Conservation (phyloP, 2,113 vertebrate genomes). For the Prunella himalayana region DNA sequence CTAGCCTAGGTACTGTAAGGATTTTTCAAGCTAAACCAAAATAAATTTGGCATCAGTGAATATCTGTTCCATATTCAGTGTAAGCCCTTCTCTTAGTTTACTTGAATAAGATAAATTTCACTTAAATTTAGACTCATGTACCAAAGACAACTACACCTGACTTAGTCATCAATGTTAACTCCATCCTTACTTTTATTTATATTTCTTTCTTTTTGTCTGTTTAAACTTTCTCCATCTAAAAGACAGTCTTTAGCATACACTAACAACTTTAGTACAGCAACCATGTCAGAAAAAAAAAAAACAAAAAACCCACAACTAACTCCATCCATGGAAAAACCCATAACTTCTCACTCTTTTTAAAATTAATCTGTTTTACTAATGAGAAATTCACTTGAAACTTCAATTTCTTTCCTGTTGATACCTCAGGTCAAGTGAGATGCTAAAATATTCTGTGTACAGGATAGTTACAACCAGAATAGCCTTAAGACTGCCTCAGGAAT, state of each 20-base stretch:
- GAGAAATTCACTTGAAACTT: not conserved
- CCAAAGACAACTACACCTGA: not conserved
- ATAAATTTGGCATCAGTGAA: not conserved
- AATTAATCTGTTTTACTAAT: not conserved
- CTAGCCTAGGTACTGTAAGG: not conserved
- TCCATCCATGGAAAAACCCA: rapidly evolving
- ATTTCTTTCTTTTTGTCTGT: not conserved
- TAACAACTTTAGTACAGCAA: not conserved
- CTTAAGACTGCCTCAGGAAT: not conserved
- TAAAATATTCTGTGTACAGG: not conserved
- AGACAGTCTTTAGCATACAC: not conserved
- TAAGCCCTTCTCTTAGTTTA: not conserved
- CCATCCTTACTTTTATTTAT: not conserved
- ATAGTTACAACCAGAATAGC: not conserved
- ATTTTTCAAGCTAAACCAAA: not conserved
- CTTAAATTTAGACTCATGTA: not conserved
- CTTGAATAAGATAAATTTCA: not conserved
- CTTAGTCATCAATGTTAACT: not conserved
- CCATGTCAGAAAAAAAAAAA: not conserved
- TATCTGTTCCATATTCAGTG: not conserved
- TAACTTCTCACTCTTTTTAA: not conserved
- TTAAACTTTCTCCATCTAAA: not conserved
- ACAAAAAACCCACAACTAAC: rapidly evolving
- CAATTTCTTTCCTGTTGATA: not conserved
- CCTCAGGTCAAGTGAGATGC: not conserved